Evolutionary conservation across 2,797 vertebrate species (phyloP).

Genomic region (Cetoscarus ocellatus): DNA sequence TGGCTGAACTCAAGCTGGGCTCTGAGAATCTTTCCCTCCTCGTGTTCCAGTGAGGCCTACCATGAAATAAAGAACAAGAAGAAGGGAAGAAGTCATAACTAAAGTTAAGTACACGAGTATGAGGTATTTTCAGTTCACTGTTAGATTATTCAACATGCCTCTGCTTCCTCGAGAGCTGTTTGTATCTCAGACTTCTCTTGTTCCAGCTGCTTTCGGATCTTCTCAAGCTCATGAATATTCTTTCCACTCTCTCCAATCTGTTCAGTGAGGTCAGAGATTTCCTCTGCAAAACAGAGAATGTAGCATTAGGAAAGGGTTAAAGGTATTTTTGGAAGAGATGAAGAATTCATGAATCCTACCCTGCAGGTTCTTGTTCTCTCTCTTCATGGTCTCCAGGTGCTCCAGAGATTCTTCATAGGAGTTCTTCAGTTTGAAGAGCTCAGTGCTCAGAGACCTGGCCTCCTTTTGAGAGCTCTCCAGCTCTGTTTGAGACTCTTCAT

Average conservation of each 20-base stretch:
- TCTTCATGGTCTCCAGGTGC: constrained; percentile 84
- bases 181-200: constrained; percentile 88
- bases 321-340: background rate
- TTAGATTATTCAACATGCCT: constrained; percentile 63
- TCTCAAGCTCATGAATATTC: constrained; percentile 87
- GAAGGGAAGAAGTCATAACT: background rate
- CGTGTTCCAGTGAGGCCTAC: constrained; percentile 85
- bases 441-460: constrained; percentile 82
- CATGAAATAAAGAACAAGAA: background rate
- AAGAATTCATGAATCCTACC: background rate
- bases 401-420: constrained; percentile 81
- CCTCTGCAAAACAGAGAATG: constrained; percentile 67
- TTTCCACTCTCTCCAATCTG: constrained; percentile 87
- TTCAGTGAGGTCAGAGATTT: constrained; percentile 89
- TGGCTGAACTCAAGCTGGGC: constrained; percentile 90
- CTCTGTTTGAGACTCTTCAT: constrained; percentile 83
- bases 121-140: background rate
- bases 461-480: constrained; percentile 86
- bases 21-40: constrained; percentile 91
- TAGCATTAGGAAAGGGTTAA: background rate
- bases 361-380: constrained; percentile 87
- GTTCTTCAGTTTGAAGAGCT: constrained; percentile 88
- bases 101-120: background rate
- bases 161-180: constrained; percentile 86
- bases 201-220: constrained; percentile 86